These are phyloP conservation scores for Lepeophtheirus nordmannii DNA, from an alignment of 2,888 invertebrate species.

Conservation along the genomic window DNA sequence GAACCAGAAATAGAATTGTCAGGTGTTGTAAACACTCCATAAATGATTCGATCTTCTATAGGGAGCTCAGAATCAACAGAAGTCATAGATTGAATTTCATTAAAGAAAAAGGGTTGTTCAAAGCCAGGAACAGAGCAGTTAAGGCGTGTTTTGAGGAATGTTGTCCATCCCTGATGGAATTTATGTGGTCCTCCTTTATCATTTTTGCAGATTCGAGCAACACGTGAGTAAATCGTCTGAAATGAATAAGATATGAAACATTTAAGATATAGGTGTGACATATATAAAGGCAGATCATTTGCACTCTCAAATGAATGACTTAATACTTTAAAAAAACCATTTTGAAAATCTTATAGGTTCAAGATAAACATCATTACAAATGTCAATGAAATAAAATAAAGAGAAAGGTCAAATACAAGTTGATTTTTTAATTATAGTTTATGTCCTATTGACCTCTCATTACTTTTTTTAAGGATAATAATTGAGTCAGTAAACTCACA, in stretches of 20 bases:
- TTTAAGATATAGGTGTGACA: not conserved
- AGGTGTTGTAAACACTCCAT: constrained; percentile 85
- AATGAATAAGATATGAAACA: not conserved
- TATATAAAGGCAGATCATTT: not conserved
- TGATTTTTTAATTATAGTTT: too few species aligned
- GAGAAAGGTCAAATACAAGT: too few species aligned
- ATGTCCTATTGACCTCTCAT: too few species aligned
- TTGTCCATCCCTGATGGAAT: constrained; percentile 83
- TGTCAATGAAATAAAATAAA: too few species aligned
- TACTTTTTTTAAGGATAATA: too few species aligned
- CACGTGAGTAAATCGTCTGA: constrained; percentile 73
- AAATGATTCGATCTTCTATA: constrained; percentile 45
- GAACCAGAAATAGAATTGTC: constrained; percentile 85
- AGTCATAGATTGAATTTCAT: constrained; percentile 49
- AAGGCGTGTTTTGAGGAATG: constrained; percentile 76
- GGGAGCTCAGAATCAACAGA: not conserved
- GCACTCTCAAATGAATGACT: too few species aligned
- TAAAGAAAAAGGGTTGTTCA: constrained; percentile 86
- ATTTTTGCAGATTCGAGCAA: constrained; percentile 87
- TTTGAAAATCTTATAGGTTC: too few species aligned
- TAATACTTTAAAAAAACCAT: too few species aligned
- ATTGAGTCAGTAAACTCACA: too few species aligned
- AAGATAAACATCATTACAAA: too few species aligned
- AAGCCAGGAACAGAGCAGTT: constrained; percentile 77
- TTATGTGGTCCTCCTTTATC: constrained; percentile 70